These are phyloP conservation scores for Leucopsar rothschildi DNA, from an alignment of 2,113 vertebrate genomes.

Conservation along the genomic window DNA sequence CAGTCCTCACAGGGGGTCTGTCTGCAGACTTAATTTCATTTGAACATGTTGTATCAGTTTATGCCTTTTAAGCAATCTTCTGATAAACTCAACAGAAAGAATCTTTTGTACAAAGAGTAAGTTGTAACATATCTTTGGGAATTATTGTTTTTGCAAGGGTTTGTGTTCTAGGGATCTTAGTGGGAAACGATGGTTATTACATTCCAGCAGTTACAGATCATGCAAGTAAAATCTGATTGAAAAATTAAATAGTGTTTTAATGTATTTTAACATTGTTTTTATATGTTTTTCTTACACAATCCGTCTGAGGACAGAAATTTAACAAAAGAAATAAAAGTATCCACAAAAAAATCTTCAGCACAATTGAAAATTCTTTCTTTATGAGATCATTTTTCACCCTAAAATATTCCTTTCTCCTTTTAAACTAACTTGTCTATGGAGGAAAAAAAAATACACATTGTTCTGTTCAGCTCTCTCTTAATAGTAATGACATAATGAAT, in stretches of 20 bases:
- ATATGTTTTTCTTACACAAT: neutral
- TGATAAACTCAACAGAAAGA: neutral
- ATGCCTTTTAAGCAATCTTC: neutral
- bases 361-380: neutral
- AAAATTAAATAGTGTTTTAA: neutral
- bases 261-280: neutral
- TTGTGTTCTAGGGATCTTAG: neutral
- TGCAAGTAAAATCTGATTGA: neutral
- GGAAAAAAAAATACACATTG: neutral
- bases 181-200: neutral
- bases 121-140: neutral
- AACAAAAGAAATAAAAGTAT: neutral
- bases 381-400: accelerated
- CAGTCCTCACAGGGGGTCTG: neutral
- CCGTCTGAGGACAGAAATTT: neutral
- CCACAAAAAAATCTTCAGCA: neutral
- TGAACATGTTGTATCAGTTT: neutral
- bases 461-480: neutral
- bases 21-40: neutral
- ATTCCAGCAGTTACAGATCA: neutral
- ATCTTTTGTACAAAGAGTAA: neutral
- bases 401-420: neutral
- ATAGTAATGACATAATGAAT: neutral
- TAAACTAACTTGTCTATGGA: neutral
- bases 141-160: neutral